A percentile compares a stretch with the other conserved stretches of the same genome.
phyloP scores from a whole-genome alignment of 2,113 vertebrate species.

The Madoqua kirkii region DNA sequence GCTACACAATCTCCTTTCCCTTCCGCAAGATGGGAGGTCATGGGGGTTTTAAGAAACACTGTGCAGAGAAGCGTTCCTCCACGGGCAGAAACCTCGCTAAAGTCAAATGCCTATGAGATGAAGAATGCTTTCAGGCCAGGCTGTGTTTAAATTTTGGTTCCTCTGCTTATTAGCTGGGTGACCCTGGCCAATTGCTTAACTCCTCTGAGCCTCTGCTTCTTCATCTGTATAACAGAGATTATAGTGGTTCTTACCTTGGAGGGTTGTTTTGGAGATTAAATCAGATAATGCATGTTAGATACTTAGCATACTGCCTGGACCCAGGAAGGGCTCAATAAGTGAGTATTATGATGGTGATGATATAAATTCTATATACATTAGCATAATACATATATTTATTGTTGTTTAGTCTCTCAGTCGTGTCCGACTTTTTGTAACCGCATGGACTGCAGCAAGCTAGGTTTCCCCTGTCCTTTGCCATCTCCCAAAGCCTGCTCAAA shows the following conservation, averaged over 20 bases:
- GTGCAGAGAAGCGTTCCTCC: neutral
- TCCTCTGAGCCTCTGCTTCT: neutral
- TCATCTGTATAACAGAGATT: neutral
- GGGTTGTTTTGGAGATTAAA: neutral
- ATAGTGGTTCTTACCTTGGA: neutral
- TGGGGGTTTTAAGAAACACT: neutral
- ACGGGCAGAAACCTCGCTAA: neutral
- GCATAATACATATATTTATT: neutral
- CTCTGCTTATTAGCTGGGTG: neutral
- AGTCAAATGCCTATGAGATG: neutral
- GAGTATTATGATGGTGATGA: neutral
- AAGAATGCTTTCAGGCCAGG: neutral
- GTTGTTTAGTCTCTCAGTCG: neutral
- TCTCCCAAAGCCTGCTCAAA: neutral
- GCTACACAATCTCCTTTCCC: neutral
- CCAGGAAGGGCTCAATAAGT: neutral
- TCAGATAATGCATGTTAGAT: neutral
- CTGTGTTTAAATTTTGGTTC: neutral
- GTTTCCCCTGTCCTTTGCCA: neutral
- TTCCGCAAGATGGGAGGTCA: fast-evolving
- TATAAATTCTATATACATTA: neutral
- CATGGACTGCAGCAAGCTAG: neutral
- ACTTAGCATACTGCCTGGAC: neutral
- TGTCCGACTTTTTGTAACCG: neutral
- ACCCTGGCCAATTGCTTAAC: neutral